These are phyloP conservation scores for Gila robusta DNA, from an alignment of 2,797 vertebrate species.

Conservation along the genomic window DNA sequence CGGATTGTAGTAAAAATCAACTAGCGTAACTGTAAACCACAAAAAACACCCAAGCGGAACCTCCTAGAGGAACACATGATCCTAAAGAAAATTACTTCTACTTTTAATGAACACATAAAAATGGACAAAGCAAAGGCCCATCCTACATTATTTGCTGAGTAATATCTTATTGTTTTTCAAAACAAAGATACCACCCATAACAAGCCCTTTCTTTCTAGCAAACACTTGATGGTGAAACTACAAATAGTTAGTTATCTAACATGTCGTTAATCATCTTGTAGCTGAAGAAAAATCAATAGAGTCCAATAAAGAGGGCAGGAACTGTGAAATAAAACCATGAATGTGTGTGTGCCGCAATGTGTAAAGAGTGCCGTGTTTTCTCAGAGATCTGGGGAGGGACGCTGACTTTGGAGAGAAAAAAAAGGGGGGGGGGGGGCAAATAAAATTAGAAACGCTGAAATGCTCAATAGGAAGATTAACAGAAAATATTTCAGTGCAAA, in stretches of 20 bases:
- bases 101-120: background rate
- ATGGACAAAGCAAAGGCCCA: background rate
- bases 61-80: background rate
- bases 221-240: constrained; percentile 20
- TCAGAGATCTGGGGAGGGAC: background rate
- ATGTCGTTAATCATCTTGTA: constrained; percentile 39
- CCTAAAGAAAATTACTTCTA: background rate
- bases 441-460: background rate
- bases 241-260: constrained; percentile 7
- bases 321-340: constrained; percentile 15
- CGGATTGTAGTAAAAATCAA: background rate
- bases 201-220: background rate
- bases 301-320: constrained; percentile 28
- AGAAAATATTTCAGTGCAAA: background rate
- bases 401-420: background rate
- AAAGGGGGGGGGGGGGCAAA: background rate
- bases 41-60: background rate
- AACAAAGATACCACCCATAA: background rate
- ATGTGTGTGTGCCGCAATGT: background rate
- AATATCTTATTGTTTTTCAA: background rate
- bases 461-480: background rate
- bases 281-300: constrained; percentile 39
- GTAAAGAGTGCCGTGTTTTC: constrained; percentile 5
- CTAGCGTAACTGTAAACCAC: background rate
- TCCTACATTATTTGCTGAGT: background rate